Conservation (phyloP, 2,113 vertebrate species). For the Nettapus auritus region DNA sequence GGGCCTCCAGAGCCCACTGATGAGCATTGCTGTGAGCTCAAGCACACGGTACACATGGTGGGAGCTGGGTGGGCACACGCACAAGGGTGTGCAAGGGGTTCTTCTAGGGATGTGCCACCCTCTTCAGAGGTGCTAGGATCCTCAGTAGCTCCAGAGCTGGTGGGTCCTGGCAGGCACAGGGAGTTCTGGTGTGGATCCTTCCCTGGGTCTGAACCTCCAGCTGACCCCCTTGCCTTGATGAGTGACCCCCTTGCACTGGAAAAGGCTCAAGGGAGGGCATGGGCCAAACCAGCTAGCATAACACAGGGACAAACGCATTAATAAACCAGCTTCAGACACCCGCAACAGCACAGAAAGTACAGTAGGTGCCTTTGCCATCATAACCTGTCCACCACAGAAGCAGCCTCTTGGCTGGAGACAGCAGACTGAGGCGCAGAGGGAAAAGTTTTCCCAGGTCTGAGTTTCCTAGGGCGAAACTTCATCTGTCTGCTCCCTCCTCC, state of each 20-base stretch:
- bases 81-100: background rate
- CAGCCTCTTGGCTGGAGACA: background rate
- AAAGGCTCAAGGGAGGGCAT: background rate
- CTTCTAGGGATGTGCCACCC: background rate
- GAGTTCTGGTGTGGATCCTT: background rate
- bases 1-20: background rate
- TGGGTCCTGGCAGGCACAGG: background rate
- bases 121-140: background rate
- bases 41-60: background rate
- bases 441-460: background rate
- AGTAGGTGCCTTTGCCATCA: background rate
- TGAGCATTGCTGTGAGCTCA: background rate
- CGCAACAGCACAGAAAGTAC: background rate
- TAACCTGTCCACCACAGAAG: background rate
- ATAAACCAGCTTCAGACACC: background rate
- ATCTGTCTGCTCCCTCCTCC: background rate
- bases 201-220: background rate
- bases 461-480: background rate
- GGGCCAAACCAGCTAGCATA: background rate
- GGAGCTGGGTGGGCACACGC: background rate
- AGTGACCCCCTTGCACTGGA: background rate
- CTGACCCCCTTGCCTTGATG: background rate
- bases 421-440: background rate
- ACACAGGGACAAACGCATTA: rapidly evolving
- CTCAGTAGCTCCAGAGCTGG: background rate